A percentile compares a stretch with the other conserved stretches of the same genome.
Conservation (phyloP, 35 echinoderm and acorn worm species). For the Patiria miniata region DNA sequence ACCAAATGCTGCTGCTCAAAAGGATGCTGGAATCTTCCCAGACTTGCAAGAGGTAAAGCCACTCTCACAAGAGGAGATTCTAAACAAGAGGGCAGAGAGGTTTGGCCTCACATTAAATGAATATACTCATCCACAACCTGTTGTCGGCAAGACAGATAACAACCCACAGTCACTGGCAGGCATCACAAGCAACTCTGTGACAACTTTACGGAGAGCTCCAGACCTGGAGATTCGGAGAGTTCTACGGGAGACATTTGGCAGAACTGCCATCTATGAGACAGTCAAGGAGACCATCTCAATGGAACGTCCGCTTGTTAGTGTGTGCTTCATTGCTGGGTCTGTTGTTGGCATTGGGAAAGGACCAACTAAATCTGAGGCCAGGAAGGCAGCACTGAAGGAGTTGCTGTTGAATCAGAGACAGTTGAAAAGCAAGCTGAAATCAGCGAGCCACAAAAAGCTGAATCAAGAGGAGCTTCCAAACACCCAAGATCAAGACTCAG, state of each 20-base stretch:
- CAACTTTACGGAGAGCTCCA: neutral
- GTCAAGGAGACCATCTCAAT: neutral
- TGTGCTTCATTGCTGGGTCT: neutral
- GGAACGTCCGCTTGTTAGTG: neutral
- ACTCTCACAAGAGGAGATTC: neutral
- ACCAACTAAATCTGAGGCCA: neutral
- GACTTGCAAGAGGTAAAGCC: neutral
- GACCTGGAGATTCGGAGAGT: neutral
- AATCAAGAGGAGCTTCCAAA: too few species aligned
- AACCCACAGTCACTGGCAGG: too few species aligned
- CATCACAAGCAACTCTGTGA: too few species aligned
- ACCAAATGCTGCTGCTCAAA: too few species aligned
- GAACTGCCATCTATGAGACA: constrained; percentile 16
- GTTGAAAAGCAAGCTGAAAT: neutral
- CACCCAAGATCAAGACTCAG: too few species aligned
- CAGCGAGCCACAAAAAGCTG: too few species aligned
- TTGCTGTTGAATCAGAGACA: neutral
- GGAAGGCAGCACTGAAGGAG: constrained; percentile 5
- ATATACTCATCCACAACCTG: neutral
- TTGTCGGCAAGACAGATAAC: too few species aligned
- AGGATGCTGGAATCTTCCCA: too few species aligned
- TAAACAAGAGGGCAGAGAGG: neutral
- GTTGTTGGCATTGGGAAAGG: neutral
- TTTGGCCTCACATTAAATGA: neutral
- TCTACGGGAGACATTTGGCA: neutral